Percentiles rank a stretch among this genome's conserved stretches.
These are phyloP conservation scores for Lottia scabra DNA, from an alignment of 2,888 invertebrate species.

Conservation along the genomic window DNA sequence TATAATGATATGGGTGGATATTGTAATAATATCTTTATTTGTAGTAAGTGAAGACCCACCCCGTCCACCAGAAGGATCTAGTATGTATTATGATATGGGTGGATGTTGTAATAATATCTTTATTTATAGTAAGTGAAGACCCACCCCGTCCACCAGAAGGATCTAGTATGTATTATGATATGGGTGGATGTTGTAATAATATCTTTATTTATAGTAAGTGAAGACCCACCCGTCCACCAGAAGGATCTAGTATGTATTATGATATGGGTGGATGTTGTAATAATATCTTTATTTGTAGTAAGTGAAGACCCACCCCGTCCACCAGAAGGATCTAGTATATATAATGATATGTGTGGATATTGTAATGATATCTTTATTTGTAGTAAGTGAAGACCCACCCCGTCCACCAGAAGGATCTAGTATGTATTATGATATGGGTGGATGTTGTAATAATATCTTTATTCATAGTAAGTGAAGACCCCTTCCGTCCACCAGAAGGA, in stretches of 20 bases:
- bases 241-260: constrained; percentile 55
- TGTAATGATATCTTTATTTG: constrained; percentile 52
- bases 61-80: constrained; percentile 65
- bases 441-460: no score
- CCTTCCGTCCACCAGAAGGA: no score
- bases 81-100: constrained; percentile 70
- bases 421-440: no score
- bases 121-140: no score
- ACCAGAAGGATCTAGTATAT: constrained; percentile 56
- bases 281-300: no score
- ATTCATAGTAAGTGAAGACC: no score
- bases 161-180: constrained; percentile 61
- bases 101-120: no score
- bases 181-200: constrained; percentile 77
- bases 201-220: constrained; percentile 48
- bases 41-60: constrained; percentile 78
- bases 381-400: no score
- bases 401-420: no score
- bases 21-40: constrained; percentile 55
- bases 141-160: constrained; percentile 75
- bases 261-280: constrained; percentile 82
- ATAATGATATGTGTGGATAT: constrained; percentile 77
- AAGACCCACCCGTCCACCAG: constrained; percentile 77
- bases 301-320: constrained; percentile 81
- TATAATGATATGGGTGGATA: constrained; percentile 77